Conservation (phyloP, 2,113 vertebrate species). For the Phalacrocorax pelagicus region DNA sequence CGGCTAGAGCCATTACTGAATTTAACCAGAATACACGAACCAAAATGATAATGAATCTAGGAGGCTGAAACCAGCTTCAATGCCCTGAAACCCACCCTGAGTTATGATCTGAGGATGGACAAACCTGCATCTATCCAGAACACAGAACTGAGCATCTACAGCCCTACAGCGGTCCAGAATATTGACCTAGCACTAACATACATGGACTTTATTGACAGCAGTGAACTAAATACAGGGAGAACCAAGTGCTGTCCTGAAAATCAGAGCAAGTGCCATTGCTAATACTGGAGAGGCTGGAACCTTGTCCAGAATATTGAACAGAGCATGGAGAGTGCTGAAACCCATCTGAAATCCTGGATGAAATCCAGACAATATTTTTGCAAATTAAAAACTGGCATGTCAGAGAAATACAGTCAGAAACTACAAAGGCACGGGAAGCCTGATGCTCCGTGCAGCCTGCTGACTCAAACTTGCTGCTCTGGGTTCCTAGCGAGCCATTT, state of each 20-base stretch:
- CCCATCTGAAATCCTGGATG: not conserved
- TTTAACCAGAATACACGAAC: not conserved
- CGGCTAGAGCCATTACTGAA: rapidly evolving
- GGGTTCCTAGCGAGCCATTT: slow-evolving; percentile 20
- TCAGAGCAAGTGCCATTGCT: not conserved
- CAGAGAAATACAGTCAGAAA: not conserved
- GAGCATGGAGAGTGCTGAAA: not conserved
- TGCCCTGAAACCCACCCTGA: not conserved
- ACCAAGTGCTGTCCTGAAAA: not conserved
- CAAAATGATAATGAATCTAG: not conserved
- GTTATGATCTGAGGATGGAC: not conserved
- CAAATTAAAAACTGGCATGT: not conserved
- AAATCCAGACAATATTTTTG: not conserved
- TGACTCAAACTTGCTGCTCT: not conserved
- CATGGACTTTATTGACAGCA: not conserved
- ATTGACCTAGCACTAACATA: not conserved
- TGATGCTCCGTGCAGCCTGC: slow-evolving; percentile 27
- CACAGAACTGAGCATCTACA: not conserved
- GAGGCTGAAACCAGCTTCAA: not conserved
- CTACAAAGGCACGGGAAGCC: not conserved
- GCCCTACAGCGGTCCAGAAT: not conserved
- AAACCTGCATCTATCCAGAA: not conserved
- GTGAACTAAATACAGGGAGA: not conserved
- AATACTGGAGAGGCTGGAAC: not conserved
- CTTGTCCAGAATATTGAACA: not conserved